These are phyloP conservation scores for Antheraea assamensis DNA, from an alignment of 2,888 invertebrate species.

Conservation along the genomic window DNA sequence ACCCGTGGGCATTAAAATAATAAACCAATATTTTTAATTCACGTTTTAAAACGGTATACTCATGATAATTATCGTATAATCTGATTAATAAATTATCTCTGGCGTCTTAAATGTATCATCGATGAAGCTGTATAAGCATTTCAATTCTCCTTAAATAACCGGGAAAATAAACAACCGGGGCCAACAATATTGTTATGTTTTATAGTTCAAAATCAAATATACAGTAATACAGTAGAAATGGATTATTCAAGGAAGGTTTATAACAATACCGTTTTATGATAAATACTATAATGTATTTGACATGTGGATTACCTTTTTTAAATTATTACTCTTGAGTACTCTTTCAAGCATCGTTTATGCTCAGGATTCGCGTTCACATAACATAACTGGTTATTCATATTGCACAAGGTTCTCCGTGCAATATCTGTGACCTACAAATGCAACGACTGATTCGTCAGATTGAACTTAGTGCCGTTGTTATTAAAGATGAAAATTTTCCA, in stretches of 20 bases:
- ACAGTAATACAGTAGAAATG: too few relatives aligned
- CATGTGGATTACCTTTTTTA: neutral
- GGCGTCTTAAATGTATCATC: too few relatives aligned
- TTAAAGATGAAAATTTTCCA: slow-evolving; percentile 59
- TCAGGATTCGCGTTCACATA: slow-evolving; percentile 51
- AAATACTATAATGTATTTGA: too few relatives aligned
- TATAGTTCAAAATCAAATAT: neutral
- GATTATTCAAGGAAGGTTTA: neutral
- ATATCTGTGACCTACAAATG: slow-evolving; percentile 70
- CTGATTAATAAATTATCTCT: too few relatives aligned
- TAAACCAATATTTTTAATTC: neutral
- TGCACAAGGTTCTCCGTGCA: slow-evolving; percentile 67
- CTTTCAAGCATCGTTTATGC: slow-evolving; percentile 32
- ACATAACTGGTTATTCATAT: slow-evolving; percentile 48
- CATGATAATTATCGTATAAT: too few relatives aligned
- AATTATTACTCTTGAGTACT: neutral
- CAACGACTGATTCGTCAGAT: slow-evolving; percentile 43
- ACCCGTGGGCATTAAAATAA: neutral
- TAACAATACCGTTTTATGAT: neutral
- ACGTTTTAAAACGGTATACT: too few relatives aligned
- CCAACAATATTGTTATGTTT: neutral
- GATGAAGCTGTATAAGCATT: too few relatives aligned
- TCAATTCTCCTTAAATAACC: too few relatives aligned
- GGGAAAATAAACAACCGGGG: neutral
- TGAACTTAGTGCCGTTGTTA: slow-evolving; percentile 50